phyloP scores from a whole-genome alignment of 2,113 vertebrate species.

The Balaenoptera acutorostrata region DNA sequence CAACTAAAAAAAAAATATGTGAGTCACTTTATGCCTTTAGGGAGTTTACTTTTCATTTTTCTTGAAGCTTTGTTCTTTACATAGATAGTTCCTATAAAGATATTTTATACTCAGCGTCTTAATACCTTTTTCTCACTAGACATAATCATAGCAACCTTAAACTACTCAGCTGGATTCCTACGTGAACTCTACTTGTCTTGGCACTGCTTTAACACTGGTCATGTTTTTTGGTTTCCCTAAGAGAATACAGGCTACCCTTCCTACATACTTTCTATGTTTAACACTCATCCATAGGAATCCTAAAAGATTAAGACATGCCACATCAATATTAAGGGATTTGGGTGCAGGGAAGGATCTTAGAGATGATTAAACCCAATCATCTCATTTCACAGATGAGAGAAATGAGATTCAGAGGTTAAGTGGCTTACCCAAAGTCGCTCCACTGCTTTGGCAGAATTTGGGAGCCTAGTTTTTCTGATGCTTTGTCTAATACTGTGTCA shows the following conservation, averaged over 20 bases:
- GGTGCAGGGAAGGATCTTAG: background rate
- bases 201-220: background rate
- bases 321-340: background rate
- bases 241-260: background rate
- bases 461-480: background rate
- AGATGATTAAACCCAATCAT: background rate
- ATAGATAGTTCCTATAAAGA: background rate
- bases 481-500: background rate
- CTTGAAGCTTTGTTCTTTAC: background rate
- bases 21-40: background rate
- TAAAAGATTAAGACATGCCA: background rate
- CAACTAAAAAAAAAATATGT: background rate
- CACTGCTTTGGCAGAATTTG: background rate
- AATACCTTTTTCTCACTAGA: background rate
- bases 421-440: background rate
- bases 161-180: background rate
- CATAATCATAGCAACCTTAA: background rate
- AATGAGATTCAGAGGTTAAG: background rate
- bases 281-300: background rate
- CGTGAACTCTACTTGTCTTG: background rate
- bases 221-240: background rate
- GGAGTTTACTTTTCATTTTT: background rate
- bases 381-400: background rate
- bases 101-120: background rate
- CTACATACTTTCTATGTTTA: background rate